A percentile compares a stretch with the other conserved stretches of the same genome.
phyloP scores from a whole-genome alignment of 2,113 vertebrate species.

The Balaenoptera acutorostrata region DNA sequence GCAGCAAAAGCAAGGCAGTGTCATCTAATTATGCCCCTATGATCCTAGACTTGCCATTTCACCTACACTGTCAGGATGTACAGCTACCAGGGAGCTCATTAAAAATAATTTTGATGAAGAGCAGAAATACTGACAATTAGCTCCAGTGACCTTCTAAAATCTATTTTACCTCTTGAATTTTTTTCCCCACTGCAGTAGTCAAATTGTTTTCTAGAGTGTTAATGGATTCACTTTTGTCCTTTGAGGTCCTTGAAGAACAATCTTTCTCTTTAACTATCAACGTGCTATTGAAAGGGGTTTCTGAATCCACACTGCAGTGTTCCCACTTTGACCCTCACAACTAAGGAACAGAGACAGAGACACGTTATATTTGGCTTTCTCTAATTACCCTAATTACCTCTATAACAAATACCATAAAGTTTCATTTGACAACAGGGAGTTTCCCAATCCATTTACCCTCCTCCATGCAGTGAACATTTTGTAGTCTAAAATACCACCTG shows the following conservation, averaged over 20 bases:
- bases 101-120: constrained; percentile 43
- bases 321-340: background rate
- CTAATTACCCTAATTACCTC: background rate
- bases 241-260: background rate
- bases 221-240: constrained; percentile 44
- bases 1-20: background rate
- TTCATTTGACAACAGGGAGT: background rate
- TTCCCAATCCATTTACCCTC: background rate
- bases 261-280: background rate
- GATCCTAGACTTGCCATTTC: background rate
- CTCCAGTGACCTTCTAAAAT: background rate
- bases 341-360: background rate
- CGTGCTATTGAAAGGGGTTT: background rate
- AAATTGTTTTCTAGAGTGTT: background rate
- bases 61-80: background rate
- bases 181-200: background rate
- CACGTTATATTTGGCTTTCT: background rate
- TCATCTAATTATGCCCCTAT: background rate
- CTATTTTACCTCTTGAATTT: background rate
- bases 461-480: background rate
- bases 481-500: background rate
- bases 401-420: background rate
- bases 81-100: background rate
- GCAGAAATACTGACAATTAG: background rate
- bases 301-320: background rate